A percentile compares a stretch with the other conserved stretches of the same genome.
Conservation (phyloP, 2,888 invertebrate genomes). For the Pseudeuparius sepicola region DNA sequence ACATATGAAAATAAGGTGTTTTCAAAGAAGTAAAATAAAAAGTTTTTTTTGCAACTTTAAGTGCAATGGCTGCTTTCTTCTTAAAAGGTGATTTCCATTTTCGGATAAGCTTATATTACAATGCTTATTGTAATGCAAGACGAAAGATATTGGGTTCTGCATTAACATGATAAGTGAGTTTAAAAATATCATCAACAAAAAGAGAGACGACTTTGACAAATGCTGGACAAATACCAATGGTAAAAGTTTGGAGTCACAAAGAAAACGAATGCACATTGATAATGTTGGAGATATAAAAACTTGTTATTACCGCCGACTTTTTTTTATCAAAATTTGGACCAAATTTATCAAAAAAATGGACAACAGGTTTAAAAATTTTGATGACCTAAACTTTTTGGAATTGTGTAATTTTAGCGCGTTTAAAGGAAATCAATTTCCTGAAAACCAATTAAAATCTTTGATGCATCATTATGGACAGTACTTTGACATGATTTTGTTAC, state of each 20-base stretch:
- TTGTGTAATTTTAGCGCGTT: slow-evolving; percentile 9
- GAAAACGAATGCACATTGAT: not conserved
- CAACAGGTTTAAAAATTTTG: slow-evolving; percentile 10
- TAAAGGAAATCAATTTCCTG: slow-evolving; percentile 4
- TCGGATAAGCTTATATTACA: slow-evolving; percentile 3
- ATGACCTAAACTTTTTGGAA: slow-evolving; percentile 12
- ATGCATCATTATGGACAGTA: slow-evolving; percentile 5
- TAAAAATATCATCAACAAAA: not conserved
- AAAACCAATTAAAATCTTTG: slow-evolving; percentile 7
- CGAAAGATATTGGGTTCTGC: slow-evolving; percentile 8
- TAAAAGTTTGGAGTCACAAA: not conserved
- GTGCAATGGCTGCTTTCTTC: slow-evolving; percentile 23
- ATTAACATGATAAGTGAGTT: slow-evolving; percentile 4
- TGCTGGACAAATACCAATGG: slow-evolving; percentile 9
- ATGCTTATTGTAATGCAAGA: slow-evolving; percentile 9
- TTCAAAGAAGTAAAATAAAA: too few relatives aligned
- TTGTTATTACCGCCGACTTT: slow-evolving; percentile 2
- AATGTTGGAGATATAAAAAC: slow-evolving; percentile 6
- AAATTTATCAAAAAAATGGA: slow-evolving; percentile 5
- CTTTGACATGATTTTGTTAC: slow-evolving; percentile 7
- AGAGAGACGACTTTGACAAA: slow-evolving; percentile 6
- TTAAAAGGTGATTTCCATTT: slow-evolving; percentile 18
- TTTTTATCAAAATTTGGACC: slow-evolving; percentile 7
- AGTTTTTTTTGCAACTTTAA: slow-evolving; percentile 26
- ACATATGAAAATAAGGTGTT: too few relatives aligned